Evolutionary conservation across 1,140 invertebrate genomes (phyloP).

Genomic region (Luehdorfia chinensis): DNA sequence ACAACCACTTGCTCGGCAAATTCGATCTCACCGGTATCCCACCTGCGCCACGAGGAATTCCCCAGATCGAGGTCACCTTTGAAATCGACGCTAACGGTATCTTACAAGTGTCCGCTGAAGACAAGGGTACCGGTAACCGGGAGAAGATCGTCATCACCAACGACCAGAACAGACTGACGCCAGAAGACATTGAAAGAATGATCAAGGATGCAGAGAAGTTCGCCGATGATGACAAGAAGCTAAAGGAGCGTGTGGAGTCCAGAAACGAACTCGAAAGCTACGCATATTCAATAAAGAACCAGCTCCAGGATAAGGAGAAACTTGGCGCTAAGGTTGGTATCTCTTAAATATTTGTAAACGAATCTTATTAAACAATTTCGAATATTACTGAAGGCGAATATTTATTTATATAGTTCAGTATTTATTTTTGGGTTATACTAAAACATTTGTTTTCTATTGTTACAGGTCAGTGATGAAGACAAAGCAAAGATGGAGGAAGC

Average conservation of each 20-base stretch:
- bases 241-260: constrained; percentile 97
- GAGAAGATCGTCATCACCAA: constrained; percentile 99
- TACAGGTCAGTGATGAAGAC: constrained; percentile 88
- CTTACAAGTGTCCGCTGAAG: constrained; percentile 96
- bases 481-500: constrained; percentile 97
- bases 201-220: constrained; percentile 99
- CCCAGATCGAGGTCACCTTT: constrained; percentile 99
- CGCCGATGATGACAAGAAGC: constrained; percentile 98
- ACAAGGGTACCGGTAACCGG: constrained; percentile 98
- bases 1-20: constrained; percentile 98
- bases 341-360: constrained; percentile 1
- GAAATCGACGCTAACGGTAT: constrained; percentile 99
- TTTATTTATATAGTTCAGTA: no score
- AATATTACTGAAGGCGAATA: no score
- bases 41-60: constrained; percentile 97
- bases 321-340: constrained; percentile 90
- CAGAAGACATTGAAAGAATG: constrained; percentile 99
- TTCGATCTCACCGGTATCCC: constrained; percentile 99
- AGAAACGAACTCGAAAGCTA: constrained; percentile 98
- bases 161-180: constrained; percentile 97
- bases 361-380: no score
- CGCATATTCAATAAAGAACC: constrained; percentile 98
- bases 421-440: no score
- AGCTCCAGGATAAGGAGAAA: constrained; percentile 98
- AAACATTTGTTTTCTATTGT: constrained; percentile 32